phyloP scores from a whole-genome alignment of 2,113 vertebrate genomes.

The Murina feae region DNA sequence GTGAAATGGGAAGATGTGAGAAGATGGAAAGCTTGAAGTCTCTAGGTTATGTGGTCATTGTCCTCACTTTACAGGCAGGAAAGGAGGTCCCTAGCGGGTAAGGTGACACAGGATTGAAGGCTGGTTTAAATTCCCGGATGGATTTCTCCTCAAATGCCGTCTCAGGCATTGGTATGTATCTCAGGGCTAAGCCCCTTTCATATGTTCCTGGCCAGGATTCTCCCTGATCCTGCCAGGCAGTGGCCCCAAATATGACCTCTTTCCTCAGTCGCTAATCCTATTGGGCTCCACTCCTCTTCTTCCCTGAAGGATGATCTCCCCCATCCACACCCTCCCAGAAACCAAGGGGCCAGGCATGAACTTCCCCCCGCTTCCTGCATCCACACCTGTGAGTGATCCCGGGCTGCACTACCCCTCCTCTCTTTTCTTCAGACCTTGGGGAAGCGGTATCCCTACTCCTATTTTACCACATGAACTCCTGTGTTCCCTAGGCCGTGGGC shows the following conservation, averaged over 20 bases:
- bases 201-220: not conserved
- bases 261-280: not conserved
- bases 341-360: too few relatives aligned
- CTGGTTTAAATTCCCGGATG: not conserved
- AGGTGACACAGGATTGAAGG: not conserved
- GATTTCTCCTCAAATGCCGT: not conserved
- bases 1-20: not conserved
- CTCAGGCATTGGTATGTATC: not conserved
- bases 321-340: not conserved
- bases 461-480: too few relatives aligned
- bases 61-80: not conserved
- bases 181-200: not conserved
- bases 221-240: not conserved
- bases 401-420: fast-evolving
- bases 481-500: not conserved
- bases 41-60: not conserved
- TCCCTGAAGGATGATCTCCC: not conserved
- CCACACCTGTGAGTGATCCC: not conserved
- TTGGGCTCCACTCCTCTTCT: not conserved
- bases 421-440: not conserved
- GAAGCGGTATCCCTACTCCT: fast-evolving
- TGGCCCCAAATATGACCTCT: not conserved
- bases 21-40: not conserved
- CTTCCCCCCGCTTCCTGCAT: not conserved
- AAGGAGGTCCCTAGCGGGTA: not conserved